phyloP scores from a whole-genome alignment of 2,113 vertebrate genomes.

The Triplophysa tibetana region DNA sequence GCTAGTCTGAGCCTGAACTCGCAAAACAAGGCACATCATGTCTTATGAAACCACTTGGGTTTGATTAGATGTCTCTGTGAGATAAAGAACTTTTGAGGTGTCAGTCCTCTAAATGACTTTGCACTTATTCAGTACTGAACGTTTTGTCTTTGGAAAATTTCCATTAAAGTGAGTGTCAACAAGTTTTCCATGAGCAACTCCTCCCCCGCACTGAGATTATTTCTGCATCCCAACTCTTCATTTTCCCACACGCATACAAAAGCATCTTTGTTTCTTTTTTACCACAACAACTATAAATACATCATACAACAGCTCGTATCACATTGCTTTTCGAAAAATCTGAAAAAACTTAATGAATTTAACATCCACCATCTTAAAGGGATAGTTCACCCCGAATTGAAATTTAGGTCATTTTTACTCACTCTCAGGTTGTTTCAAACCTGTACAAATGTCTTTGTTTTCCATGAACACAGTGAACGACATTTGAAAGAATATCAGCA shows the following conservation, averaged over 20 bases:
- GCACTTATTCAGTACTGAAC: conserved; percentile 5
- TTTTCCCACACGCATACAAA: conserved; percentile 9
- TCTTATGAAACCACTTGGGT: background rate
- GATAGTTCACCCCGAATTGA: too few species aligned
- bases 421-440: too few species aligned
- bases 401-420: too few species aligned
- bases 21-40: conserved; percentile 22
- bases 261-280: background rate
- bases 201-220: background rate
- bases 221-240: background rate
- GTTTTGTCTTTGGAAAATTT: conserved; percentile 4
- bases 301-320: background rate
- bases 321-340: background rate
- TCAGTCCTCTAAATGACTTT: background rate
- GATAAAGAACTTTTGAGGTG: background rate
- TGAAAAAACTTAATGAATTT: background rate
- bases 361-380: background rate
- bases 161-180: conserved; percentile 25
- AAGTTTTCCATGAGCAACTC: background rate
- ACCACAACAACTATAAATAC: background rate
- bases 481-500: too few species aligned
- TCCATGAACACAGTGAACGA: too few species aligned
- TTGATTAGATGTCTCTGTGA: conserved; percentile 1
- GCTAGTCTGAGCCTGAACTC: background rate
- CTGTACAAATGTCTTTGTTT: too few species aligned